Percentiles rank a stretch among this genome's conserved stretches.
These are phyloP conservation scores for Galerucella nymphaeae DNA, from an alignment of 2,888 invertebrate genomes.

Conservation along the genomic window DNA sequence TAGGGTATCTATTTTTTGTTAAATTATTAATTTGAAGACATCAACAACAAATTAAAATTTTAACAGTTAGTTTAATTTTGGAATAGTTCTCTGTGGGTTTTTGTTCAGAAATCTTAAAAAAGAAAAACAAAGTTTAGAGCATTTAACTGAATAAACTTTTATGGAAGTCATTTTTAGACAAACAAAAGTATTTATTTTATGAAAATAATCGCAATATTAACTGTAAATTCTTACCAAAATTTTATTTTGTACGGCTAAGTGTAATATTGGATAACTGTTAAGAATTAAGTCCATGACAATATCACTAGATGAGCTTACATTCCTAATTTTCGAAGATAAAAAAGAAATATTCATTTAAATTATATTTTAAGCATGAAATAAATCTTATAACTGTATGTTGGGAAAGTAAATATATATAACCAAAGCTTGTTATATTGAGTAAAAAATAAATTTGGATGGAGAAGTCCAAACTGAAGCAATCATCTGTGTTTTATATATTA, in stretches of 20 bases:
- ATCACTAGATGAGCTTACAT: conserved; percentile 37
- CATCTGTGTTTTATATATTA: conserved; percentile 43
- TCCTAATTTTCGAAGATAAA: conserved; percentile 28
- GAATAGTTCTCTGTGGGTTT: too few relatives aligned
- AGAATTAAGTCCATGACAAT: conserved; percentile 29
- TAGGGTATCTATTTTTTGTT: too few relatives aligned
- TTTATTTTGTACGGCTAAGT: conserved; percentile 8
- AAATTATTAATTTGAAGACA: too few relatives aligned
- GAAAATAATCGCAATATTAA: not conserved
- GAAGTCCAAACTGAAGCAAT: conserved; percentile 42
- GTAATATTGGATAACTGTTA: conserved; percentile 12
- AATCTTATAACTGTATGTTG: conserved; percentile 26
- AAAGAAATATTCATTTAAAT: conserved; percentile 4
- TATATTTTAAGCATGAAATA: conserved; percentile 28
- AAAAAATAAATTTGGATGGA: conserved; percentile 38
- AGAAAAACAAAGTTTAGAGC: too few relatives aligned
- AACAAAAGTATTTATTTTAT: not conserved
- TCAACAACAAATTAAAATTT: too few relatives aligned
- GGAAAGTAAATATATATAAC: conserved; percentile 12
- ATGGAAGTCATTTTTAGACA: not conserved
- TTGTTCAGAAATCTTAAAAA: too few relatives aligned
- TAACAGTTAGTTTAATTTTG: too few relatives aligned
- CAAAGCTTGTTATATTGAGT: conserved; percentile 41
- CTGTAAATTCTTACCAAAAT: not conserved
- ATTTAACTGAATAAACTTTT: not conserved